These are phyloP conservation scores for Drosophila bifasciata DNA, from an alignment of 1,140 invertebrate genomes.

Conservation along the genomic window DNA sequence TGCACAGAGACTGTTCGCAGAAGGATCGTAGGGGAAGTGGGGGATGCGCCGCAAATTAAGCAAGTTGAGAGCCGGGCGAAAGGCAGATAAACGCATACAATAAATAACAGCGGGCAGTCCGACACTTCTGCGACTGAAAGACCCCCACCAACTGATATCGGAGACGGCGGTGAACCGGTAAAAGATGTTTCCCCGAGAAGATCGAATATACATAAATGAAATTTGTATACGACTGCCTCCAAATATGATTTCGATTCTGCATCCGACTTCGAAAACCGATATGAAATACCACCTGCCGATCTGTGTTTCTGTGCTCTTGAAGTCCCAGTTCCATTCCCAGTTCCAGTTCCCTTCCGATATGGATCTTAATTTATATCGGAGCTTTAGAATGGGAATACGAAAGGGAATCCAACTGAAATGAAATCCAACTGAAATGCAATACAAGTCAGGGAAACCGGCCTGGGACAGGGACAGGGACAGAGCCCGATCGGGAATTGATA, in stretches of 20 bases:
- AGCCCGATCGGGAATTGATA: constrained; percentile 58
- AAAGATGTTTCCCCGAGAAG: too few relatives aligned
- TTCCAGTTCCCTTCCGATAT: constrained; percentile 59
- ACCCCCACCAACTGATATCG: constrained; percentile 3
- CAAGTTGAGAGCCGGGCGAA: constrained; percentile 34
- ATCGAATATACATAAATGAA: too few relatives aligned
- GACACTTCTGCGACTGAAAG: constrained; percentile 4
- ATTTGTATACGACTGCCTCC: not conserved
- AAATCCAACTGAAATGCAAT: constrained; percentile 60
- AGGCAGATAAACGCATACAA: constrained; percentile 48
- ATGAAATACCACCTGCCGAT: constrained; percentile 49
- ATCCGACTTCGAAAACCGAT: constrained; percentile 16
- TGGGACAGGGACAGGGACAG: constrained; percentile 3
- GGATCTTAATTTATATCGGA: constrained; percentile 74
- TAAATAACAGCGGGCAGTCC: constrained; percentile 56
- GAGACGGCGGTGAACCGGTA: too few relatives aligned
- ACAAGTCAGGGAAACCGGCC: constrained; percentile 55
- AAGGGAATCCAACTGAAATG: constrained; percentile 22
- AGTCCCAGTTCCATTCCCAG: constrained; percentile 32
- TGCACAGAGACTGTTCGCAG: constrained; percentile 3
- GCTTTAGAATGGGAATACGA: constrained; percentile 41
- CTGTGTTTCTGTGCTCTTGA: not conserved
- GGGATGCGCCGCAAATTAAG: constrained; percentile 45
- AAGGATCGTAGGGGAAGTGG: not conserved
- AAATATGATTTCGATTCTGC: constrained; percentile 23